Evolutionary conservation across 2,888 invertebrate species (phyloP).

Genomic region (Pseudeuparius sepicola): DNA sequence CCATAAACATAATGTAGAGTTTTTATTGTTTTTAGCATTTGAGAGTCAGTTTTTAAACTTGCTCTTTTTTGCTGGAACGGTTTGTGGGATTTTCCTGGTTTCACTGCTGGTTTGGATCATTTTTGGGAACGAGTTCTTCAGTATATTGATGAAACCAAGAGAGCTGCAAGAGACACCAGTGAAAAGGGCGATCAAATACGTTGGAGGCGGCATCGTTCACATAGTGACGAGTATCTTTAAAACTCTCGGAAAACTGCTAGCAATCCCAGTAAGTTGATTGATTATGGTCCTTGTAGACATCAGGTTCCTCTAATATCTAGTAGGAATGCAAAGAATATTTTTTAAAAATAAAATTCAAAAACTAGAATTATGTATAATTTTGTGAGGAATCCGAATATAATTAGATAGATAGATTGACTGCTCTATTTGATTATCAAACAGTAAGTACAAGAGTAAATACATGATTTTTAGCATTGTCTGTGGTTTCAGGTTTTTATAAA

Average conservation of each 20-base stretch:
- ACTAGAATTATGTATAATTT: no score
- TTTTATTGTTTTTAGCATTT: conserved; percentile 19
- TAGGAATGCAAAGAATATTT: no score
- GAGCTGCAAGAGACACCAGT: conserved; percentile 14
- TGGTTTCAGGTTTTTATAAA: no score
- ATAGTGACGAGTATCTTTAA: conserved; percentile 21
- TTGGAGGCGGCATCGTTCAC: conserved; percentile 22
- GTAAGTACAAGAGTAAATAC: no score
- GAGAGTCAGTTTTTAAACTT: conserved; percentile 18
- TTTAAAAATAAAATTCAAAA: no score
- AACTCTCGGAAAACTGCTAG: conserved; percentile 20
- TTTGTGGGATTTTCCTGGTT: conserved; percentile 21
- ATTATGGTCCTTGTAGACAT: no score
- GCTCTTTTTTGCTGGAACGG: conserved; percentile 20
- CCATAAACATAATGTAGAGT: no score
- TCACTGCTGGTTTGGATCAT: conserved; percentile 23
- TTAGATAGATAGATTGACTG: no score
- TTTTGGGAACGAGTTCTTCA: conserved; percentile 21
- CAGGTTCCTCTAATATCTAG: no score
- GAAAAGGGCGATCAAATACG: conserved; percentile 18
- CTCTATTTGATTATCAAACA: no score
- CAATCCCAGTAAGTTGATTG: conserved; percentile 24
- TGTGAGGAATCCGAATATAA: no score
- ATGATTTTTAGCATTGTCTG: no score
- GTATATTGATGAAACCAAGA: conserved; percentile 21